Evolutionary conservation across 2,888 invertebrate genomes (phyloP).

Genomic region (Scaptomyza parva): DNA sequence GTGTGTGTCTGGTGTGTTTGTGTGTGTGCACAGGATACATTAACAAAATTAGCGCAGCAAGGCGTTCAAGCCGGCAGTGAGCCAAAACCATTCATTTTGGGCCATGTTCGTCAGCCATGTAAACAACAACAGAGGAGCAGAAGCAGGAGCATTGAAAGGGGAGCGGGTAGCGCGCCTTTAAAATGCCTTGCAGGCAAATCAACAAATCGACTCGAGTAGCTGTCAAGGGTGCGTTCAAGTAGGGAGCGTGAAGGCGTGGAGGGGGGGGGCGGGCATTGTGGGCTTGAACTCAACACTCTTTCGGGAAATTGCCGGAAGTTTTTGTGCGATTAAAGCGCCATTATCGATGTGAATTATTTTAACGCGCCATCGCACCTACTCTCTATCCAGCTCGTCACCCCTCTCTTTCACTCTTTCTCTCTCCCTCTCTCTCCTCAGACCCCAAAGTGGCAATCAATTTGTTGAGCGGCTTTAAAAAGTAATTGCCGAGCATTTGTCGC

Average conservation of each 20-base stretch:
- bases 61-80: conserved; percentile 48
- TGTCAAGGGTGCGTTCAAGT: conserved; percentile 4
- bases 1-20: conserved; percentile 15
- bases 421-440: neutral
- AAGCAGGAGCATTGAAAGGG: neutral
- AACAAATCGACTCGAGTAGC: conserved; percentile 48
- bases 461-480: conserved; percentile 69
- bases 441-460: conserved; percentile 71
- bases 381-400: neutral
- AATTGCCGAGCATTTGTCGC: conserved; percentile 75
- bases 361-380: conserved; percentile 40
- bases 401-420: neutral
- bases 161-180: conserved; percentile 27
- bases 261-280: neutral
- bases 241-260: too few relatives aligned
- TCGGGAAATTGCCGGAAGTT: conserved; percentile 77
- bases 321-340: conserved; percentile 74
- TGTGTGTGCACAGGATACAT: conserved; percentile 69
- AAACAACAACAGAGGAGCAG: conserved; percentile 22
- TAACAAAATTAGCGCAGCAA: conserved; percentile 75
- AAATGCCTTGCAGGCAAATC: conserved; percentile 63
- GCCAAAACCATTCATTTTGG: conserved; percentile 30
- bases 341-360: conserved; percentile 79
- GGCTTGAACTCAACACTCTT: conserved; percentile 63
- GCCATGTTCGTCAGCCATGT: conserved; percentile 46